phyloP scores from a whole-genome alignment of 2,113 vertebrate species.

The Montifringilla adamsi region DNA sequence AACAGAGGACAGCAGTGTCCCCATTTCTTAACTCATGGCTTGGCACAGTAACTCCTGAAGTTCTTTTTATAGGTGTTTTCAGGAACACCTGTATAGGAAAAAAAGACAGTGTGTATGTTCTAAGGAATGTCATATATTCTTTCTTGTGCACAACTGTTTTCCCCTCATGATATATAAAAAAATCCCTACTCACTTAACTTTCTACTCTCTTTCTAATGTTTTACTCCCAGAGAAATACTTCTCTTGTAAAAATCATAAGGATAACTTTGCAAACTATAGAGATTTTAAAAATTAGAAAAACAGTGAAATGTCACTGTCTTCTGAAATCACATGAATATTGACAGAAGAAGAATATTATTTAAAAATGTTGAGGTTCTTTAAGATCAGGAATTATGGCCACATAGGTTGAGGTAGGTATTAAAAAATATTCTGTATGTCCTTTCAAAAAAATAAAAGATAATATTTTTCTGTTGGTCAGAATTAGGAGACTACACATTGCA shows the following conservation, averaged over 20 bases:
- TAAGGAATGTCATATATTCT: background rate
- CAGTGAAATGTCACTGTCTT: background rate
- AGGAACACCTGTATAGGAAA: background rate
- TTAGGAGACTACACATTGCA: background rate
- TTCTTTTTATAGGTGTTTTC: background rate
- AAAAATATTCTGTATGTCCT: background rate
- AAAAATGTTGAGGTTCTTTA: rapidly evolving
- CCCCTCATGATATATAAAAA: background rate
- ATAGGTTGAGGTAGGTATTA: background rate
- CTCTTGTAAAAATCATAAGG: background rate
- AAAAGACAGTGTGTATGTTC: rapidly evolving
- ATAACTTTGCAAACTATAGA: background rate
- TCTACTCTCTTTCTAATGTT: background rate
- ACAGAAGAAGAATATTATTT: background rate
- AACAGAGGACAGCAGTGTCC: background rate
- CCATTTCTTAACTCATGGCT: background rate
- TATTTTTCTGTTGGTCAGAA: background rate
- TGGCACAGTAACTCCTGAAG: background rate
- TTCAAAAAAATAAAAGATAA: background rate
- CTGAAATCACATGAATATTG: background rate
- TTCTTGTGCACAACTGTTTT: background rate
- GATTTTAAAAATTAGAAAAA: background rate
- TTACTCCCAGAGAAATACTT: background rate
- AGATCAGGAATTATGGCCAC: background rate
- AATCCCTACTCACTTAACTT: background rate